phyloP scores from a whole-genome alignment of 2,888 invertebrate genomes.

The Folsomia manolachei region DNA sequence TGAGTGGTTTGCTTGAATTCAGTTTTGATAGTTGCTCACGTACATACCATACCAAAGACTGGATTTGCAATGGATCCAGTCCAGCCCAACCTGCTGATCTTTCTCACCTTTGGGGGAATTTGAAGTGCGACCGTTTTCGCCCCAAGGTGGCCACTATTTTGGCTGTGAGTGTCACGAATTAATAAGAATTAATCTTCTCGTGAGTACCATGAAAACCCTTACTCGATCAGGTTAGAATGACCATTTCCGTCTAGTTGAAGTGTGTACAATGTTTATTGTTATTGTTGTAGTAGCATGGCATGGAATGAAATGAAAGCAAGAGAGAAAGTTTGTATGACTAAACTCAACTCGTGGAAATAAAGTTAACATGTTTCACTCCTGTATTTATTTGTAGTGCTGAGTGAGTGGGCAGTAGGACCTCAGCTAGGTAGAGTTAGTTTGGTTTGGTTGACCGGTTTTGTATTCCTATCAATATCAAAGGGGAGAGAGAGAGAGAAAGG shows the following conservation, averaged over 20 bases:
- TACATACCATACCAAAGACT: too few relatives aligned
- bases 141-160: not conserved
- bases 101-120: not conserved
- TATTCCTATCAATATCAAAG: too few relatives aligned
- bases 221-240: not conserved
- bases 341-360: not conserved
- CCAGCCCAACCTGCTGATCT: not conserved
- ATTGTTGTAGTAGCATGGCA: constrained; percentile 1
- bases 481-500: too few relatives aligned
- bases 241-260: not conserved
- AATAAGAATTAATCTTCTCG: not conserved
- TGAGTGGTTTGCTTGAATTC: not conserved
- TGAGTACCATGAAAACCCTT: not conserved
- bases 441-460: too few relatives aligned
- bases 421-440: too few relatives aligned
- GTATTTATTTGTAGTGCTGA: not conserved
- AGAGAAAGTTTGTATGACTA: not conserved
- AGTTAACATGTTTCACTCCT: not conserved
- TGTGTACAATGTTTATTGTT: constrained; percentile 15
- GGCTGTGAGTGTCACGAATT: not conserved
- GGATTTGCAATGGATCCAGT: too few relatives aligned
- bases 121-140: not conserved
- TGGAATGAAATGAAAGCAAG: not conserved
- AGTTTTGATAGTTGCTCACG: too few relatives aligned
- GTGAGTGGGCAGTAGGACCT: too few relatives aligned